phyloP scores from a whole-genome alignment of 2,888 invertebrate genomes.

The Pimpla rufipes region DNA sequence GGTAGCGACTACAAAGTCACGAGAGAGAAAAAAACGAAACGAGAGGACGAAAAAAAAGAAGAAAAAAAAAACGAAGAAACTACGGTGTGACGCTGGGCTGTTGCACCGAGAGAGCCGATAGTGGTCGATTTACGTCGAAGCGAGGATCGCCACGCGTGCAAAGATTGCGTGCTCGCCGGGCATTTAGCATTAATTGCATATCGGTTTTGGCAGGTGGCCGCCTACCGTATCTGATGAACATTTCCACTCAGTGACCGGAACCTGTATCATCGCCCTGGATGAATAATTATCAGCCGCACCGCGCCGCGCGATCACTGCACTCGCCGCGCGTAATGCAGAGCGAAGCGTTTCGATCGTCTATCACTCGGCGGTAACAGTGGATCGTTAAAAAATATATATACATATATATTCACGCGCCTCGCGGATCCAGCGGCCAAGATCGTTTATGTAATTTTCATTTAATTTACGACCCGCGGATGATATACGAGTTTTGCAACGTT shows the following conservation, averaged over 20 bases:
- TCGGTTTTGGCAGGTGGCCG: constrained; percentile 82
- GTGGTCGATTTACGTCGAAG: constrained; percentile 63
- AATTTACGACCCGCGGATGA: neutral
- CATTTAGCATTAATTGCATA: constrained; percentile 82
- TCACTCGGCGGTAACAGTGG: constrained; percentile 12
- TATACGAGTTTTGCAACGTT: neutral
- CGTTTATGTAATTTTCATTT: neutral
- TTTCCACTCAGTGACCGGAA: constrained; percentile 79
- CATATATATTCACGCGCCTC: neutral
- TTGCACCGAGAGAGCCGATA: constrained; percentile 37
- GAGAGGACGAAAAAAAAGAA: constrained; percentile 2
- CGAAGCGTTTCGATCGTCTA: constrained; percentile 38
- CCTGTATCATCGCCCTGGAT: constrained; percentile 75
- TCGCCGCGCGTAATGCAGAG: constrained; percentile 15
- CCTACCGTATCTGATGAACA: constrained; percentile 79
- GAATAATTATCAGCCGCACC: constrained; percentile 79
- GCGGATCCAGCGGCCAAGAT: neutral
- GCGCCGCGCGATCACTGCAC: constrained; percentile 65
- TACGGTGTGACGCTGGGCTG: constrained; percentile 13
- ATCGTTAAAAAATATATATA: constrained; percentile 5
- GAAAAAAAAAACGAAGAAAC: constrained; percentile 10
- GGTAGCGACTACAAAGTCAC: neutral
- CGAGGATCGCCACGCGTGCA: constrained; percentile 57
- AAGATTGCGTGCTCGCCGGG: constrained; percentile 80
- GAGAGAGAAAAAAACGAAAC: constrained; percentile 17